Evolutionary conservation across 2,797 vertebrate genomes (phyloP).

Genomic region (Chloroceryle inda): DNA sequence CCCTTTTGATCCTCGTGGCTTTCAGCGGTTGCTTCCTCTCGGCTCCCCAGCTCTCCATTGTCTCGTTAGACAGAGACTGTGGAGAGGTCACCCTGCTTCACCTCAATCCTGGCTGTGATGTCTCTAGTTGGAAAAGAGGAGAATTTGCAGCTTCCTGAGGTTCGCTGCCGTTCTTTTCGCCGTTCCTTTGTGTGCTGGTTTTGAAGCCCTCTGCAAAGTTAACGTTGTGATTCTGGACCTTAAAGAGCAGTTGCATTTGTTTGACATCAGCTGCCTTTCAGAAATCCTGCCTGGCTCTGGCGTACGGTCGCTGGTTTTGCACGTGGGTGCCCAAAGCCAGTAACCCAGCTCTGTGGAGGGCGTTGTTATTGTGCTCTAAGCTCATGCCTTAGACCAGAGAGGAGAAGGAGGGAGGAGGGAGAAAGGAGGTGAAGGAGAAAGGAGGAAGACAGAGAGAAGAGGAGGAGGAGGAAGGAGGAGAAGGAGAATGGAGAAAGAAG

Average conservation of each 20-base stretch:
- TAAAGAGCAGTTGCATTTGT: not conserved
- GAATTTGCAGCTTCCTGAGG: not conserved
- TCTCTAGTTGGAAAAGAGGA: not conserved
- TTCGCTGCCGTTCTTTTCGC: not conserved
- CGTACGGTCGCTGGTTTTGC: accelerated
- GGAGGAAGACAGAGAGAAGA: too few relatives aligned
- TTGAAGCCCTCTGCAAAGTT: not conserved
- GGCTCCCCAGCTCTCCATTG: not conserved
- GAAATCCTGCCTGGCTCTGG: not conserved
- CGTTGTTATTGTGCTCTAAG: not conserved
- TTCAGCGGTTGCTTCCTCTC: not conserved
- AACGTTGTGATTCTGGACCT: not conserved
- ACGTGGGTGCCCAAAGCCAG: not conserved
- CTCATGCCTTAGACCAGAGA: too few relatives aligned
- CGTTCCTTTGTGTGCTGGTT: not conserved
- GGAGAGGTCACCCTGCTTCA: not conserved
- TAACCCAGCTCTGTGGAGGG: not conserved
- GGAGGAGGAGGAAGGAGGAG: too few relatives aligned
- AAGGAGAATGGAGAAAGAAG: too few relatives aligned
- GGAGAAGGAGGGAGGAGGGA: too few relatives aligned
- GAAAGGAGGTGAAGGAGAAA: too few relatives aligned
- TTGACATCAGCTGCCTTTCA: not conserved
- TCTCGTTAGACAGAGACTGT: not conserved
- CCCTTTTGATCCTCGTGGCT: not conserved
- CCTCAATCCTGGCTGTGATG: not conserved